Evolutionary conservation across 2,113 vertebrate species (phyloP), one percentile per base, ranked within the genome.

Genomic region (Casuarius casuarius): DNA sequence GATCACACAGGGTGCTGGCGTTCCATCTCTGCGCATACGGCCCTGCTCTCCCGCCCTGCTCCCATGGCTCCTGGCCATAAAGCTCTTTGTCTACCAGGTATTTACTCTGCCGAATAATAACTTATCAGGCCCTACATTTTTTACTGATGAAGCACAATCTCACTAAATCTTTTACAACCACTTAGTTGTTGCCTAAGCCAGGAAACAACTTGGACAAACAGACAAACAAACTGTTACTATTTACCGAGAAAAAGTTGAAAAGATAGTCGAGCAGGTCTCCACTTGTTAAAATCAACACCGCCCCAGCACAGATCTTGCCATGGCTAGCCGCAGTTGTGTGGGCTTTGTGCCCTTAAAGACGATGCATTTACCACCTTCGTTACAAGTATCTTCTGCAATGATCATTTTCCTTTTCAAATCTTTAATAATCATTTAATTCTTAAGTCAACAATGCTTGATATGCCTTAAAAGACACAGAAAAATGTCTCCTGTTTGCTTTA

Each of bases 211-310:
- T 46, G 62, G 42, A 86, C 62, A 97, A 90, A 87, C 96, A 97
- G 98, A 95, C 90, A 97, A 97, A 92, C 89, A 95, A 88, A 15
- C 87, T 28, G 98, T 98, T 98, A 90, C 98, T 98, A 98, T 98
- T 98, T 97, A 92, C 98, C 86, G 49, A 98, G 87, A 92, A 77
- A 63, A 77, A 44, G 67, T 23, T 92, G 95, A 70, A 79, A 94
- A 97, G 91, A 89, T 26, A 93, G 63, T 38, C 84, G 51, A 97
- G 89, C 98, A 98, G 94, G 98, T 95, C 98, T 95, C 83, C 92
- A 96, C 98, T 98, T 98, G 97, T 90, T 88, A 72, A 89, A 95
- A 89, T 68, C 94, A 94, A 95, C 88, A 93, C 42, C 1, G 7
- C 12, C 10, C 13, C 6, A 72, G 42, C 22, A 86, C 63, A 26